Evolutionary conservation across 2,797 vertebrate species (phyloP), one percentile per base, ranked within the genome.

Genomic region (Lacerta viridis): DNA sequence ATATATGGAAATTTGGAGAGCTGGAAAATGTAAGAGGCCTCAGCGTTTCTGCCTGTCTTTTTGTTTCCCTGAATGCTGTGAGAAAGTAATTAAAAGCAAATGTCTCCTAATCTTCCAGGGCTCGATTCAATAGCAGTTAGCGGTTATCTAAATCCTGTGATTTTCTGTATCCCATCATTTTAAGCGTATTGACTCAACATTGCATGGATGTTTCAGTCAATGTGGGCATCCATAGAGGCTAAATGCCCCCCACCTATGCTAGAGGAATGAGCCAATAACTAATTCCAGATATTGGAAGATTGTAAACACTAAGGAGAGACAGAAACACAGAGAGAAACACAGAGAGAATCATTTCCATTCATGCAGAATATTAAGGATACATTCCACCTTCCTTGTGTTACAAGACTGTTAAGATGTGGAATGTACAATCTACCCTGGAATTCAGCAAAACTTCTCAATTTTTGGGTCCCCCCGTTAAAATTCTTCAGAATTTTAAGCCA

Each of bases 121-220:
- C 69, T 91, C 79, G 83, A 77, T 89, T 89, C 88, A 88, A 83
- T 29, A 75, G 46, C 55, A 55, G 82, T 84, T 92, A 90, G 81
- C 59, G 86, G 88, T 87, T 91, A 84, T 92, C 88, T 85, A 91
- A 95, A 94, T 85, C 91, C 83, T 91, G 92, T 86, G 82, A 91
- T 88, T 87, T 81, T 36, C 79, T 50, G 33, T 2, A 18, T 69
- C 92, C 84, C 84, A 89, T 90, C 78, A 64, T 89, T 89, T 91
- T 91, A 91, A 90, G 88, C 89, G 87, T 91, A 92, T 82, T 92
- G 74, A 81, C 25, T 86, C 82, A 43, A 88, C 85, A 78, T 85
- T 83, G 25, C 81, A 88, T 61, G 84, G 79, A 80, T 69, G 88
- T 86, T 83, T 91, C 55, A 92, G 91, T 92, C 59, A 1, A 87